Percentiles rank a stretch among this genome's conserved stretches.
phyloP scores from a whole-genome alignment of 2,797 vertebrate species.

The Lindbergichthys nudifrons region DNA sequence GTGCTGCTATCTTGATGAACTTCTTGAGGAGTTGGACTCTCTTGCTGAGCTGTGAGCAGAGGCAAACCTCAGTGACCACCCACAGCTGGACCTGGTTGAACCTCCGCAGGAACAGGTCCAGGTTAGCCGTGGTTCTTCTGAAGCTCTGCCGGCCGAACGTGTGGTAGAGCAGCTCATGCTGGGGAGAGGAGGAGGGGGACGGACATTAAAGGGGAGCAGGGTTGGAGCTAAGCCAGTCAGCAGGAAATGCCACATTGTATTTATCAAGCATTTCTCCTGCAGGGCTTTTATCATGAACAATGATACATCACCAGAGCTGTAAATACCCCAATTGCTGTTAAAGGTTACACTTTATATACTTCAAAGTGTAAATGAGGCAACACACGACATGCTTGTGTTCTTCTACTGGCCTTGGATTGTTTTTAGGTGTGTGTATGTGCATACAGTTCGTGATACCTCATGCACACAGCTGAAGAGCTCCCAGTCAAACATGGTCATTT shows the following conservation, averaged over 20 bases:
- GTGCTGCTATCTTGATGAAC: conserved; percentile 98
- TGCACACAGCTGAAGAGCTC: conserved; percentile 98
- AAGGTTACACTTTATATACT: background rate
- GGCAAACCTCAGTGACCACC: conserved; percentile 97
- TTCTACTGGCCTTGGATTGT: background rate
- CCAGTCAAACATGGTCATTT: conserved; percentile 98
- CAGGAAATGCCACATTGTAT: conserved; percentile 1
- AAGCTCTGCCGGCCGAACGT: conserved; percentile 96
- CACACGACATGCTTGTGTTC: background rate
- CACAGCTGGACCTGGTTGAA: conserved; percentile 99
- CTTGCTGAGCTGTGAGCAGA: conserved; percentile 96
- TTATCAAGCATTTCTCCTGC: background rate
- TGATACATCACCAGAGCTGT: background rate
- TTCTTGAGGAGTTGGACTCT: conserved; percentile 98
- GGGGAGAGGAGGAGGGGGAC: conserved; percentile 36
- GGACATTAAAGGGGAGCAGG: conserved; percentile 30
- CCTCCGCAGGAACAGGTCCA: conserved; percentile 95
- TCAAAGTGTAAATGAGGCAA: conserved; percentile 10
- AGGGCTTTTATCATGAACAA: background rate
- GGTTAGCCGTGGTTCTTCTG: conserved; percentile 94
- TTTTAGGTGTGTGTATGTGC: conserved; percentile 15
- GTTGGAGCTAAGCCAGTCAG: background rate
- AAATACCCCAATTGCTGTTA: background rate
- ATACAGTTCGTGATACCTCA: conserved; percentile 84
- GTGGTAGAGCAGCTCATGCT: conserved; percentile 97